A percentile compares a stretch with the other conserved stretches of the same genome.
phyloP scores from a whole-genome alignment of 2,888 invertebrate genomes.

The Gymnocheta viridis region DNA sequence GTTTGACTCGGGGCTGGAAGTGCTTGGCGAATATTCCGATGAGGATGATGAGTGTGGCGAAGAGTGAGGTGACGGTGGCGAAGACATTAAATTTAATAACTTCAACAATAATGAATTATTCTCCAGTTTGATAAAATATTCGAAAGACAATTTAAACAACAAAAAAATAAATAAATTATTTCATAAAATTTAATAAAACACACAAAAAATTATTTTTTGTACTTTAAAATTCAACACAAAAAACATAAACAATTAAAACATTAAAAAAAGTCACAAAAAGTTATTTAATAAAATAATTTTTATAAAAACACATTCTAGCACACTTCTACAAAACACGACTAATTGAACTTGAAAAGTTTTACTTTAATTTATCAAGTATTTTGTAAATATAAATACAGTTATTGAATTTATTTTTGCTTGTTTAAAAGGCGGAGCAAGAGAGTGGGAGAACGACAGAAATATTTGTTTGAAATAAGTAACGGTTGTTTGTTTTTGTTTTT shows the following conservation, averaged over 20 bases:
- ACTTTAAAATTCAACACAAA: not conserved
- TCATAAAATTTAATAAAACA: not conserved
- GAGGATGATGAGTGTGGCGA: conserved; percentile 46
- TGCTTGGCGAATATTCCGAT: conserved; percentile 52
- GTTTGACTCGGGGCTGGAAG: conserved; percentile 53
- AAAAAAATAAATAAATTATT: not conserved
- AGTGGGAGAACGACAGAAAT: not conserved
- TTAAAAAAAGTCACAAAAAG: not conserved
- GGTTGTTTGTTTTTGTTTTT: conserved; percentile 15
- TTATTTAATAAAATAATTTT: conserved; percentile 17
- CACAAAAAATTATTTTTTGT: not conserved
- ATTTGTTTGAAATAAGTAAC: conserved; percentile 28
- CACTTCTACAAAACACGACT: not conserved
- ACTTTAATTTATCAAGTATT: not conserved
- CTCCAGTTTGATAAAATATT: conserved; percentile 65
- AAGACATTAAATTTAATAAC: conserved; percentile 68
- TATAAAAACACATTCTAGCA: not conserved
- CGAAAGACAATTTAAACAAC: conserved; percentile 6
- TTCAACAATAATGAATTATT: conserved; percentile 65
- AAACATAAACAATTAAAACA: conserved; percentile 1
- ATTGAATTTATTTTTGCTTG: conserved; percentile 41
- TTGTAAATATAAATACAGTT: conserved; percentile 24
- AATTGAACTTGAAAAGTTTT: not conserved
- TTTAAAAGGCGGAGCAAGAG: not conserved
- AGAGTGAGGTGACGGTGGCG: conserved; percentile 48